phyloP scores from a whole-genome alignment of 2,113 vertebrate genomes.

The Ctenodactylus gundi region DNA sequence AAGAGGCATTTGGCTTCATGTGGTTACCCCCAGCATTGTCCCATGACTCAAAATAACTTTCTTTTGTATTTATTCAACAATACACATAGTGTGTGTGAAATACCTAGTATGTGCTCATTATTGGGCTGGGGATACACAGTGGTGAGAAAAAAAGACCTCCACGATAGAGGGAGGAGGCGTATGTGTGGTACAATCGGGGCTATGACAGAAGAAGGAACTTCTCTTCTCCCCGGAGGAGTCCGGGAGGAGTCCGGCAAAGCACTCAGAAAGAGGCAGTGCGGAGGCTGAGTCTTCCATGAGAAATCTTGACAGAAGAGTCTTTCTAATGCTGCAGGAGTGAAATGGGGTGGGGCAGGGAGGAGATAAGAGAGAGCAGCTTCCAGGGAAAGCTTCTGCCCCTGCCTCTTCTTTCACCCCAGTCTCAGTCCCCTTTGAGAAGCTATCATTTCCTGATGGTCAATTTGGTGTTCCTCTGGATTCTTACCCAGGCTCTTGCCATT shows the following conservation, averaged over 20 bases:
- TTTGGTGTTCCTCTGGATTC: neutral
- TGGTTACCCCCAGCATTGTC: neutral
- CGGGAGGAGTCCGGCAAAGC: neutral
- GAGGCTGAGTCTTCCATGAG: neutral
- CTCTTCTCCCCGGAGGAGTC: neutral
- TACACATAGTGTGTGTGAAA: no score
- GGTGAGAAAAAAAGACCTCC: neutral
- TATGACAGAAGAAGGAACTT: neutral
- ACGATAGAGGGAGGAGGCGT: rapidly evolving
- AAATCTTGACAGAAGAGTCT: neutral
- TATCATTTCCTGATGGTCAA: neutral
- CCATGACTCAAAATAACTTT: neutral
- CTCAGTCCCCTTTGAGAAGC: neutral
- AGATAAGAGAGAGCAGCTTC: no score
- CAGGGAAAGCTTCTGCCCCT: neutral
- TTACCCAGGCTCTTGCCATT: neutral
- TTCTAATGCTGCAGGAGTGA: neutral
- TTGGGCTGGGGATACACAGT: neutral
- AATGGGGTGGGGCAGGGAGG: neutral
- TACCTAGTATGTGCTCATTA: neutral
- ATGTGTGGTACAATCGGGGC: rapidly evolving
- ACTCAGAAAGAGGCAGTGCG: neutral
- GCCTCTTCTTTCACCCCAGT: neutral
- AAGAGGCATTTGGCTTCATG: neutral
- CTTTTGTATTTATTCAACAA: neutral